phyloP scores from a whole-genome alignment of 2,797 vertebrate genomes.

The Syncerus caffer region DNA sequence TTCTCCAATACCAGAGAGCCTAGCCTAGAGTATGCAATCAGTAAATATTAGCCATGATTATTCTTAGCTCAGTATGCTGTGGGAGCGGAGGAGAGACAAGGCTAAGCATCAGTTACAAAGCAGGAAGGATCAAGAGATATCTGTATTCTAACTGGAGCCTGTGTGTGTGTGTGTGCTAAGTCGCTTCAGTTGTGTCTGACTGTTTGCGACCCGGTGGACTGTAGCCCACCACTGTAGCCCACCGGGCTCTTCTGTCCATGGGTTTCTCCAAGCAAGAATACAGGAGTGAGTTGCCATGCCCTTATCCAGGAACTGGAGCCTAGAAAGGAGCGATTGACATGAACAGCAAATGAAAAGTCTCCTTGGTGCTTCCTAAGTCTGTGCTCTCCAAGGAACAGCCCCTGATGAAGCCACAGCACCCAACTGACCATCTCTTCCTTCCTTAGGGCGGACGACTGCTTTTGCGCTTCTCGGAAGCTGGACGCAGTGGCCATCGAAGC shows the following conservation, averaged over 20 bases:
- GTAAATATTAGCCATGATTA: background rate
- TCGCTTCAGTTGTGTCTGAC: background rate
- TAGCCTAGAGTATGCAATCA: background rate
- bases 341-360: background rate
- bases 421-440: slow-evolving; percentile 39
- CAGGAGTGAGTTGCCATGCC: background rate
- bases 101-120: background rate
- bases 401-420: background rate
- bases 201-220: background rate
- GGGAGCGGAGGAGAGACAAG: background rate
- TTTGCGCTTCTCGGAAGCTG: slow-evolving; percentile 95
- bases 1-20: background rate
- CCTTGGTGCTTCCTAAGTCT: background rate
- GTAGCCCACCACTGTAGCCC: background rate
- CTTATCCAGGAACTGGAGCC: background rate
- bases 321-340: background rate
- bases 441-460: slow-evolving; percentile 96
- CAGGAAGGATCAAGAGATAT: background rate
- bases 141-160: background rate
- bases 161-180: background rate
- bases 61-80: background rate
- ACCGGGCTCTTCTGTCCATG: background rate
- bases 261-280: background rate
- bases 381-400: background rate
- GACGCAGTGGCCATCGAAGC: slow-evolving; percentile 96